Percentiles rank a stretch among this genome's conserved stretches.
phyloP scores from a whole-genome alignment of 1,140 invertebrate species.

The Hermetia illucens region DNA sequence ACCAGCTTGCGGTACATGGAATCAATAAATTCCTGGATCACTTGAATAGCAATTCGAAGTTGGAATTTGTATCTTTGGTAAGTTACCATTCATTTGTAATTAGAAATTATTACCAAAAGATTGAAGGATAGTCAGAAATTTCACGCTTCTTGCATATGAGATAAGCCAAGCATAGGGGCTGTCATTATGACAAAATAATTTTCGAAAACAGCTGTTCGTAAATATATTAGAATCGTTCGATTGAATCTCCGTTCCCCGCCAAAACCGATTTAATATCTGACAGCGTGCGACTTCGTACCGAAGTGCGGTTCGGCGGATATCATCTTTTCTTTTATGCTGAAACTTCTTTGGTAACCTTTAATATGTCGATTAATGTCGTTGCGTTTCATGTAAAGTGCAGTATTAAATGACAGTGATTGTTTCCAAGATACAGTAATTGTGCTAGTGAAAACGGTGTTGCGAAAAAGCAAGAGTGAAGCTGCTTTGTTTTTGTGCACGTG shows the following conservation, averaged over 20 bases:
- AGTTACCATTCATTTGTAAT: background rate
- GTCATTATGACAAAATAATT: background rate
- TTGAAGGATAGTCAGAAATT: background rate
- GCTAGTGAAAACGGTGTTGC: too few relatives aligned
- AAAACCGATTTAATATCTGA: background rate
- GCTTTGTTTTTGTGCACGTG: too few relatives aligned
- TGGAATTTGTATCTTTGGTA: constrained; percentile 70
- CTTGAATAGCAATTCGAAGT: constrained; percentile 59
- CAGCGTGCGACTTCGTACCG: too few relatives aligned
- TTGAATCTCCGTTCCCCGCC: background rate
- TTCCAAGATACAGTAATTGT: too few relatives aligned
- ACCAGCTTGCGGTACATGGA: constrained; percentile 61
- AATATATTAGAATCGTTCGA: background rate
- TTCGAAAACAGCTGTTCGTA: background rate
- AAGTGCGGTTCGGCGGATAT: too few relatives aligned
- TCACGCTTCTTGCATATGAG: background rate
- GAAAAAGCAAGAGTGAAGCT: too few relatives aligned
- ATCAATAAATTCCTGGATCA: constrained; percentile 71
- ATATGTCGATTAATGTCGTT: too few relatives aligned
- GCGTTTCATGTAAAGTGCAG: too few relatives aligned
- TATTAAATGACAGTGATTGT: too few relatives aligned
- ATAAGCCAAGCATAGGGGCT: background rate
- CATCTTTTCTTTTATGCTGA: too few relatives aligned
- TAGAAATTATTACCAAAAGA: background rate
- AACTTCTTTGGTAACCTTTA: too few relatives aligned